Evolutionary conservation across 2,113 vertebrate genomes (phyloP), one percentile per base, ranked within the genome.

Genomic region (Pontoporia blainvillei): DNA sequence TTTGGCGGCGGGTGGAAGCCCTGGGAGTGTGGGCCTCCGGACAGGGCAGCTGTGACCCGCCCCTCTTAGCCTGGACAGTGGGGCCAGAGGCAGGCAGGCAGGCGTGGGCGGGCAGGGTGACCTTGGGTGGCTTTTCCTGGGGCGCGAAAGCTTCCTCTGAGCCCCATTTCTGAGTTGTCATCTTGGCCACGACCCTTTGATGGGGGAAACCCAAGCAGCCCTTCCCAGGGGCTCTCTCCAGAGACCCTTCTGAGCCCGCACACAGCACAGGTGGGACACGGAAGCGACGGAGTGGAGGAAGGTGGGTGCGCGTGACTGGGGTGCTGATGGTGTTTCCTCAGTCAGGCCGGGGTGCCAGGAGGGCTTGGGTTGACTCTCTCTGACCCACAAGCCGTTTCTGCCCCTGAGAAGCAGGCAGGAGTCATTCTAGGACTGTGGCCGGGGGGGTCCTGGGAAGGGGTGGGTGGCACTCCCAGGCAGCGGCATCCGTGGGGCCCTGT

Each of bases 261-360:
- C 66, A 18, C 1, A 2, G 54, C 25, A 25, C 13, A 13, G 64
- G n/a, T 20, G 25, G 71, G 52, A 11, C 4, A 10, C 18, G 52
- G 59, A 11, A 11, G 44, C 0, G 1, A 34, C 0, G 17, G 12
- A 34, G 29, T 21, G 18, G 3, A 6, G n/a, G 84, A n/a, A 4
- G 76, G 13, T 15, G 12, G 52, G 52, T 52, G 34, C 15, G 1
- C 6, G 2, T 8, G 14, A 31, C 64, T 8, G 64, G 2, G 2
- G 27, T 14, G 29, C 20, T 14, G 75, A 6, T 14, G 20, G 49
- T 5, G 36, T n/a, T 29, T 5, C 64, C 12, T 31, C 31, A 3
- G 6, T 17, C 31, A 6, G 73, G 21, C n/a, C 8, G 0, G 2
- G 0, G 34, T 15, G 29, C 46, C 6, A 29, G n/a, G 1, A 0